Evolutionary conservation across 1,140 invertebrate species (phyloP).

Genomic region (Atta colombica): DNA sequence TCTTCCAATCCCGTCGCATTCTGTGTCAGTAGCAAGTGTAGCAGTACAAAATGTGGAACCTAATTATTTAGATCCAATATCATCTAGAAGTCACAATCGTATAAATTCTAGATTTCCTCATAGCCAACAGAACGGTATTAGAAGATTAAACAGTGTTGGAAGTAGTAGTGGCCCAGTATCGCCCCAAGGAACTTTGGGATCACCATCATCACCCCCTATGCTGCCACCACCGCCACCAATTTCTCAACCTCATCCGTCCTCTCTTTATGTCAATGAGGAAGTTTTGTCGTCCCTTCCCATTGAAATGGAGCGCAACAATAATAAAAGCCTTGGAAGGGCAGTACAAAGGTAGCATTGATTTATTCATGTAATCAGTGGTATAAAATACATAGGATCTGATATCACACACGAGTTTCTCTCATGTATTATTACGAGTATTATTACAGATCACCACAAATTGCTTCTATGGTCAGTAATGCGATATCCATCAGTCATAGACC

Average conservation of each 20-base stretch:
- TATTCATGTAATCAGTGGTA: not conserved
- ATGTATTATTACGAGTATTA: not conserved
- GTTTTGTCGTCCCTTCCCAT: conserved; percentile 77
- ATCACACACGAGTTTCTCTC: not conserved
- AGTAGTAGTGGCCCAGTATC: conserved; percentile 88
- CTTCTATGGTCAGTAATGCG: conserved; percentile 78
- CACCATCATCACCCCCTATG: conserved; percentile 82
- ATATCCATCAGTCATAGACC: conserved; percentile 77
- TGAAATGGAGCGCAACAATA: conserved; percentile 85
- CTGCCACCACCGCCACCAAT: conserved; percentile 80
- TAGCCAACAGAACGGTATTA: conserved; percentile 85
- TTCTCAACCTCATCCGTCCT: conserved; percentile 81
- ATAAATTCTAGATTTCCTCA: conserved; percentile 80
- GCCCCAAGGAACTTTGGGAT: conserved; percentile 86
- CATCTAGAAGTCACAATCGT: conserved; percentile 80
- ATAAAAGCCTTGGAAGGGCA: conserved; percentile 81
- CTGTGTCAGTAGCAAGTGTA: conserved; percentile 79
- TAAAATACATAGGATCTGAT: not conserved
- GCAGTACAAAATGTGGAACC: conserved; percentile 83
- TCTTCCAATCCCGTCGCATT: conserved; percentile 79
- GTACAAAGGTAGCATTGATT: conserved; percentile 80
- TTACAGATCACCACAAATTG: conserved; percentile 74
- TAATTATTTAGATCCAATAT: conserved; percentile 87
- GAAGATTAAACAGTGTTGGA: conserved; percentile 83
- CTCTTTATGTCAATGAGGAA: conserved; percentile 84